Evolutionary conservation across 2,888 invertebrate species (phyloP).

Genomic region (Synanthedon formicaeformis): DNA sequence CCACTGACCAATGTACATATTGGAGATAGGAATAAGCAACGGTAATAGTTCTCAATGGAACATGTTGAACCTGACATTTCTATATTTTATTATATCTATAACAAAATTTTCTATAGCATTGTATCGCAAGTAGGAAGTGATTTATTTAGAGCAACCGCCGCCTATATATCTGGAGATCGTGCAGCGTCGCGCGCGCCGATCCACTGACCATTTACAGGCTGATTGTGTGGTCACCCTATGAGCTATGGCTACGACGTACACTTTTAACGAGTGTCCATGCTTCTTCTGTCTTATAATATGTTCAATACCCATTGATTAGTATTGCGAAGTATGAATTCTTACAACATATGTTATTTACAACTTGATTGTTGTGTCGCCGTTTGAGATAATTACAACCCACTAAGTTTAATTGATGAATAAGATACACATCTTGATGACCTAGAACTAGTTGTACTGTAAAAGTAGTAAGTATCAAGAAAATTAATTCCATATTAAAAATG

Average conservation of each 20-base stretch:
- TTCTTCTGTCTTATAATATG: not conserved
- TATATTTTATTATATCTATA: conserved; percentile 8
- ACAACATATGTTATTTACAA: too few relatives aligned
- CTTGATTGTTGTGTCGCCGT: too few relatives aligned
- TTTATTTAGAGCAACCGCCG: conserved; percentile 53
- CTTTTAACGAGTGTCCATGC: not conserved
- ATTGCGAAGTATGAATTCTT: too few relatives aligned
- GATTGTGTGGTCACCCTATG: conserved; percentile 34
- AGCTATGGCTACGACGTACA: conserved; percentile 14
- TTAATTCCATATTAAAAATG: too few relatives aligned
- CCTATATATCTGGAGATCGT: conserved; percentile 57
- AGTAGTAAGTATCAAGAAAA: too few relatives aligned
- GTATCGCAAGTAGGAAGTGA: conserved; percentile 60
- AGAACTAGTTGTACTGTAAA: too few relatives aligned
- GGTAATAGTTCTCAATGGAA: not conserved
- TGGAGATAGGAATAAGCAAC: conserved; percentile 2
- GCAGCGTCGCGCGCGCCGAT: conserved; percentile 33
- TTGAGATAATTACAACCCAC: too few relatives aligned
- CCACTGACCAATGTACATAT: not conserved
- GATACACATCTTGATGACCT: too few relatives aligned
- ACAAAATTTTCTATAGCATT: conserved; percentile 23
- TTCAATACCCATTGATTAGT: too few relatives aligned
- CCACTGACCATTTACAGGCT: conserved; percentile 35
- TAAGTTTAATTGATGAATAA: too few relatives aligned
- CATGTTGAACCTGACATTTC: conserved; percentile 6